Percentiles rank a stretch among this genome's conserved stretches.
Evolutionary conservation across 2,888 invertebrate species (phyloP).

Genomic region (Caenorhabditis wallacei): DNA sequence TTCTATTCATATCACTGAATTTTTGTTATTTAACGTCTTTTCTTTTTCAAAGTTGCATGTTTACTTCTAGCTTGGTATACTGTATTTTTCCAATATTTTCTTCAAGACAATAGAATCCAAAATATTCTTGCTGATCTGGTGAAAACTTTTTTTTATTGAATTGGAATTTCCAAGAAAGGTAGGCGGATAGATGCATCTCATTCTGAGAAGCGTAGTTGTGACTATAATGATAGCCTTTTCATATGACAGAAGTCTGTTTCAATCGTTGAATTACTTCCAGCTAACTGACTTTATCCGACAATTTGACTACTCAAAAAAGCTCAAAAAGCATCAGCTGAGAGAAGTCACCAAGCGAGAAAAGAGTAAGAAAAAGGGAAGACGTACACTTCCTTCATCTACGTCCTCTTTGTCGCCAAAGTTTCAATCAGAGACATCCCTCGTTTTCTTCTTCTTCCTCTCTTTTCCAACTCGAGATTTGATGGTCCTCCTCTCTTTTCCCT

Average conservation of each 20-base stretch:
- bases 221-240: neutral
- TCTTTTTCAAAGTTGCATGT: too few species aligned
- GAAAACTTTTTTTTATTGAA: too few species aligned
- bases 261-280: constrained; percentile 12
- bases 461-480: constrained; percentile 54
- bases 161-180: too few species aligned
- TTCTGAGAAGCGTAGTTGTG: too few species aligned
- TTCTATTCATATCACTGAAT: neutral
- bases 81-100: too few species aligned
- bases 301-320: constrained; percentile 21
- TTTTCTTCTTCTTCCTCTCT: neutral
- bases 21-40: neutral
- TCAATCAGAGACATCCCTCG: constrained; percentile 48
- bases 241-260: neutral
- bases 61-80: too few species aligned
- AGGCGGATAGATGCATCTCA: too few species aligned
- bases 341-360: constrained; percentile 23
- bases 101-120: too few species aligned
- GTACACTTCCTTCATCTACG: constrained; percentile 45
- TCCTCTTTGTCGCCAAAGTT: constrained; percentile 50
- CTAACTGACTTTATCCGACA: constrained; percentile 23
- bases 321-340: constrained; percentile 46
- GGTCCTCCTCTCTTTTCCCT: constrained; percentile 39
- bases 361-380: constrained; percentile 30
- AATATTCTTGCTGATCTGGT: too few species aligned